Evolutionary conservation across 2,888 invertebrate genomes (phyloP), one percentile per base, ranked within the genome.

Genomic region (Torymus texanus): DNA sequence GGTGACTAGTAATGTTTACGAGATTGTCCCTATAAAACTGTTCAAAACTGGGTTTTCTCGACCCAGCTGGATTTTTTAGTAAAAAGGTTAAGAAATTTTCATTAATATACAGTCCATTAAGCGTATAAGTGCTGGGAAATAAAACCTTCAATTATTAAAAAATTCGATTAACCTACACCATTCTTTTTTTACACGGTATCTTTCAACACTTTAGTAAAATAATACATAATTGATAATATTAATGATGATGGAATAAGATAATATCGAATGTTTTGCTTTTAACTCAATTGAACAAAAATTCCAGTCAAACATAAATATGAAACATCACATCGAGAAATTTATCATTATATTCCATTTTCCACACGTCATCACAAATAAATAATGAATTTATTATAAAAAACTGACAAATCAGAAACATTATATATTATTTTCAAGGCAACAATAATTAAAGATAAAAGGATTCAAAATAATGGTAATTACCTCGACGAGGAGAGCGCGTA

Each of bases 401-500:
- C 50, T 73, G 72, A 63, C 63, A 63, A 73, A 63, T 73, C 63
- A 63, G n/a, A 55, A 73, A 73, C 63, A 73, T 73, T 53, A 55
- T 72, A 41, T 72, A 62, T 41, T 41, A 41, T 41, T 41, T 41
- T 41, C 8, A 41, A 41, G 41, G 41, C 41, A 41, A 41, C 41
- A 8, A 8, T 8, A 41, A 59, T 14, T 53, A 2, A 21, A 12
- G 11, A 51, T 2, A 12, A 29, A 50, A 18, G 14, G n/a, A 24
- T 63, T 63, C 41, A 18, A 50, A 53, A 18, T 14, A 8, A 59
- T 53, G 12, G 21, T 14, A 56, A 88, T 88, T 90, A 94, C 95
- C 91, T 95, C 93, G 80, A 93, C 93, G 83, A 97, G 91, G 66
- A 95, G 90, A 75, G 92, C 91, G 10, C 94, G 87, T 78, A 97